Evolutionary conservation across 2,113 vertebrate species (phyloP).

Genomic region (Alethe castanea): DNA sequence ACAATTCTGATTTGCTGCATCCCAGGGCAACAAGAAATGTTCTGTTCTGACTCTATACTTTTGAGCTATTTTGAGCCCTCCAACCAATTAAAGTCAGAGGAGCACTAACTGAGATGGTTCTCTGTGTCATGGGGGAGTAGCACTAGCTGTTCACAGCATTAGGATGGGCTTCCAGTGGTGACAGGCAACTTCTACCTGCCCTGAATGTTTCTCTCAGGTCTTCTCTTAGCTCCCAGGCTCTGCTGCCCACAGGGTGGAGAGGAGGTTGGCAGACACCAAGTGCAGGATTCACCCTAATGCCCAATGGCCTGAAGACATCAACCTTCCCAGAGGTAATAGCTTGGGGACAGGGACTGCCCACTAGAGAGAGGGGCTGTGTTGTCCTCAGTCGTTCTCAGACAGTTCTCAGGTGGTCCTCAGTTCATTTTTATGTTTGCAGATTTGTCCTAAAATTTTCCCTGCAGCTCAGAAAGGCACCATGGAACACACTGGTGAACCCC

Average conservation of each 20-base stretch:
- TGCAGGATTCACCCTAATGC: background rate
- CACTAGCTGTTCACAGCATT: background rate
- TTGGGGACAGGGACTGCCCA: too few relatives aligned
- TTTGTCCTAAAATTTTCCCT: background rate
- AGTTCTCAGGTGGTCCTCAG: background rate
- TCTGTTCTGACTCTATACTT: background rate
- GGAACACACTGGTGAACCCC: background rate
- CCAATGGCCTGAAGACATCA: background rate
- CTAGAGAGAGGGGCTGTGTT: background rate
- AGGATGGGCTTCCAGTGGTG: background rate
- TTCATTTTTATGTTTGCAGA: background rate
- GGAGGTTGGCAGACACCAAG: fast-evolving
- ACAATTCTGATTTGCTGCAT: background rate
- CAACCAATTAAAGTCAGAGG: background rate
- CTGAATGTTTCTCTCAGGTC: background rate
- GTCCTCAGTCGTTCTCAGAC: background rate
- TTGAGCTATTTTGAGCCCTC: background rate
- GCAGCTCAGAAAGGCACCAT: background rate
- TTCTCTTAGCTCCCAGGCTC: background rate
- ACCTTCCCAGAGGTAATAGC: background rate
- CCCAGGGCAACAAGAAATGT: background rate
- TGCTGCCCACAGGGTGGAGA: background rate
- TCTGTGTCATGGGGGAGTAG: background rate
- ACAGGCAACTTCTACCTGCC: background rate
- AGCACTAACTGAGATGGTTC: background rate